A percentile compares a stretch with the other conserved stretches of the same genome.
Conservation (phyloP, 2,888 invertebrate genomes). For the Osedax fenrisi region DNA sequence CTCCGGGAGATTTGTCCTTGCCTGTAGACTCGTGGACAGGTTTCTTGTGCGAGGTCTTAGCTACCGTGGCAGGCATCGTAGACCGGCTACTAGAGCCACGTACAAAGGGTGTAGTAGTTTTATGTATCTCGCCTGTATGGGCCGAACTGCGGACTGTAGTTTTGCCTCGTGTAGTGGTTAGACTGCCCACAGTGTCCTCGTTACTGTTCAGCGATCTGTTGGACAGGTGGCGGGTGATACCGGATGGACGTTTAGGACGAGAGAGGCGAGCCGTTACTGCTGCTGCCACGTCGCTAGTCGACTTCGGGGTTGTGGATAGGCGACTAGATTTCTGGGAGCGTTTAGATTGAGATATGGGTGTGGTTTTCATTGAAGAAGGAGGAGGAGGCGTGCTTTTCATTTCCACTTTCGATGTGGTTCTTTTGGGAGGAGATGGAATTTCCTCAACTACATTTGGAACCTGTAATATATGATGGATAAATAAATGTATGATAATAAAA, state of each 20-base stretch:
- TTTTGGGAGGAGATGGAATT: neutral
- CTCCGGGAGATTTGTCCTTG: neutral
- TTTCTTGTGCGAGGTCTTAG: conserved; percentile 29
- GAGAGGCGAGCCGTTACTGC: conserved; percentile 28
- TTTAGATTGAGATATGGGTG: neutral
- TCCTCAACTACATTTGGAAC: neutral
- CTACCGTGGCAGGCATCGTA: conserved; percentile 37
- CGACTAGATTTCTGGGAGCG: neutral
- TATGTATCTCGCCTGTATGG: neutral
- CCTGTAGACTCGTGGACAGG: conserved; percentile 29
- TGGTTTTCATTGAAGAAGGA: neutral
- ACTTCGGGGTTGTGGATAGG: neutral
- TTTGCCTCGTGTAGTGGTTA: conserved; percentile 5
- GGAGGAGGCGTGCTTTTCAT: neutral
- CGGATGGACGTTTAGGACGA: conserved; percentile 26
- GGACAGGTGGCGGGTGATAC: conserved; percentile 27
- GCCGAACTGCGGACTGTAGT: neutral
- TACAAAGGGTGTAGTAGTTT: conserved; percentile 30
- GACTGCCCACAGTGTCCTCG: conserved; percentile 3
- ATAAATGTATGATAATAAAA: no score
- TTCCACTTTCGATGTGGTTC: neutral
- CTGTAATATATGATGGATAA: no score
- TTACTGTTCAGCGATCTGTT: conserved; percentile 30
- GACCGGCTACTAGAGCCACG: conserved; percentile 31
- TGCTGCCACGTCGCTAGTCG: conserved; percentile 6